Evolutionary conservation across 2,888 invertebrate genomes (phyloP), one percentile per base, ranked within the genome.

Genomic region (Acrocyrtus sp.): DNA sequence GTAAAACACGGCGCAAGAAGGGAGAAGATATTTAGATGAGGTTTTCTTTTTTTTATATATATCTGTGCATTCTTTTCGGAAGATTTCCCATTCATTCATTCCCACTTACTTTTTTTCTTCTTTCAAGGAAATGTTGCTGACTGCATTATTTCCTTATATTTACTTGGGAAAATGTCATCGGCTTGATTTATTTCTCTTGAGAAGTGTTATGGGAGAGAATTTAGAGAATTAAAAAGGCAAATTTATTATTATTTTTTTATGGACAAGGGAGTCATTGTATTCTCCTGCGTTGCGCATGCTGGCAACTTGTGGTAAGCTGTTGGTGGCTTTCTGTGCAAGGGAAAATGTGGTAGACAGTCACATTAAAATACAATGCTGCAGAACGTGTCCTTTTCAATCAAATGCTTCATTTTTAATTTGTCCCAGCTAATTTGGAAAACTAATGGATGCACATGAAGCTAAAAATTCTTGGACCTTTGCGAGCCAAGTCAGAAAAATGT

Each of bases 381-480:
- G 66, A 76, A 76, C 76, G 76, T 76, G 76, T 69, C 73, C 74
- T 76, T 74, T 76, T 66, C 72, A 70, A 74, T 66, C 66, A 73
- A 76, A 76, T 67, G 76, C 74, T 69, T 70, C 70, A 56, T 74
- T 76, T 70, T 66, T 73, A 70, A 70, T 72, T 70, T 70, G 74
- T 74, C 67, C 65, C 74, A 39, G 56, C 61, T 74, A 72, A 76
- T 72, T 76, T 76, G 72, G 72, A 74, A 72, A 74, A 73, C 61
- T 73, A 73, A 70, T 76, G 74, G 67, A 63, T 63, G 56, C 63
- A 54, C 76, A 76, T 69, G 74, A 62, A 61, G 69, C n/a, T n/a
- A n/a, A n/a, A n/a, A n/a, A n/a, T n/a, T n/a, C n/a, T n/a, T n/a
- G n/a, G n/a, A n/a, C n/a, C n/a, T n/a, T n/a, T n/a, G n/a, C n/a